phyloP scores from a whole-genome alignment of 2,113 vertebrate genomes.

The Otus sunia region DNA sequence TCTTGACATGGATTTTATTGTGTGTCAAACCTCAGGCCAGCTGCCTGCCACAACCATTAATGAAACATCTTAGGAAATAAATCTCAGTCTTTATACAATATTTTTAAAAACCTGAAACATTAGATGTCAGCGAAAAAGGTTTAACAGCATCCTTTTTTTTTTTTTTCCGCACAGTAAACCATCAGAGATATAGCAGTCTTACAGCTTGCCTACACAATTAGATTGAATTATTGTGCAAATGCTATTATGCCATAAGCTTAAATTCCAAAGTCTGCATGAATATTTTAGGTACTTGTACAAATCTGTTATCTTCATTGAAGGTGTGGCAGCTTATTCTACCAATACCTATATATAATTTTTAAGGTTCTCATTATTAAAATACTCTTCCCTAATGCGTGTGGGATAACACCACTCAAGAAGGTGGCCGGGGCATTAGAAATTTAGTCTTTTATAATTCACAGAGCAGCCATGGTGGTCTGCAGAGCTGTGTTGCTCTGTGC shows the following conservation, averaged over 20 bases:
- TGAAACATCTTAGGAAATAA: constrained; percentile 90
- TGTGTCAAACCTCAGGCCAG: constrained; percentile 86
- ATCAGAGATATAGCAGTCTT: constrained; percentile 65
- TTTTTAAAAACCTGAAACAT: constrained; percentile 82
- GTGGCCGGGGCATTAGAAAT: background rate
- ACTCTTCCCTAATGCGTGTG: background rate
- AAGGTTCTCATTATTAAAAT: constrained; percentile 18
- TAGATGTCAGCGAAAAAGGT: constrained; percentile 81
- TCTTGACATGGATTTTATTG: constrained; percentile 92
- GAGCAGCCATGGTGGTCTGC: background rate
- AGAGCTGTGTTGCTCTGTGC: background rate
- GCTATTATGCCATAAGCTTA: constrained; percentile 49
- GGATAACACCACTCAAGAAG: background rate
- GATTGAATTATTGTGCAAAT: constrained; percentile 73
- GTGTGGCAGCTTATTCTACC: constrained; percentile 40
- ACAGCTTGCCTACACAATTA: constrained; percentile 70
- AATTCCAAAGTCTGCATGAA: constrained; percentile 60
- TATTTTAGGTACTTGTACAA: constrained; percentile 59
- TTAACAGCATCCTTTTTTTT: constrained; percentile 66
- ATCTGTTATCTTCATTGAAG: constrained; percentile 60
- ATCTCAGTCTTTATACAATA: constrained; percentile 83
- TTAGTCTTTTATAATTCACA: background rate
- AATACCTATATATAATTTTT: background rate
- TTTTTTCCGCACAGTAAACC: constrained; percentile 10
- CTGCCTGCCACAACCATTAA: constrained; percentile 85